Evolutionary conservation across 64 coral and sea anemone genomes (phyloP).

Genomic region (Orbicella faveolata): DNA sequence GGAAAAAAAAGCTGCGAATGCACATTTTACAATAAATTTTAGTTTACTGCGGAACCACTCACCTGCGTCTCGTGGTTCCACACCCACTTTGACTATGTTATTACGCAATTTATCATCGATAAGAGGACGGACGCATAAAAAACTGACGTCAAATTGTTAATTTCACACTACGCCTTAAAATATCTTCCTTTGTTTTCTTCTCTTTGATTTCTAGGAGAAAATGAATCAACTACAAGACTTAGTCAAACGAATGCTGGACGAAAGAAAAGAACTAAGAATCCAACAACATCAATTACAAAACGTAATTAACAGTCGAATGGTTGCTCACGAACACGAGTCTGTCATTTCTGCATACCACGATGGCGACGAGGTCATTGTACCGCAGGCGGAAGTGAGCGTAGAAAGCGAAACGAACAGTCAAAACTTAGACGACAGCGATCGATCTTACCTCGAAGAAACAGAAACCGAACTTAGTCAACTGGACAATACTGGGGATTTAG

Average conservation of each 20-base stretch:
- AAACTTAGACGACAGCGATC: conserved; percentile 10
- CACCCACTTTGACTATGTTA: too few species aligned
- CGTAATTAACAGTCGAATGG: conserved; percentile 76
- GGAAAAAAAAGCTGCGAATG: too few species aligned
- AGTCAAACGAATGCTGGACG: conserved; percentile 72
- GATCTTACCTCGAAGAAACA: conserved; percentile 19
- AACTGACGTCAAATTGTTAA: too few species aligned
- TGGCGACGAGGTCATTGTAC: conserved; percentile 57
- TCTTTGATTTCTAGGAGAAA: conserved; percentile 40
- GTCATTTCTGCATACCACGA: conserved; percentile 49
- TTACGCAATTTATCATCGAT: too few species aligned
- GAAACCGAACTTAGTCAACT: conserved; percentile 29
- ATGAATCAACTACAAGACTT: conserved; percentile 69
- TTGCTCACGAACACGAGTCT: conserved; percentile 73
- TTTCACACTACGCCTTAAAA: not conserved
- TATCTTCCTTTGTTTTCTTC: not conserved
- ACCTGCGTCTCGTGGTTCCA: too few species aligned
- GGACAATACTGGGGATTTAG: conserved; percentile 8
- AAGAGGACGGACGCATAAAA: too few species aligned
- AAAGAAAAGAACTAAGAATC: conserved; percentile 64
- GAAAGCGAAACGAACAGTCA: conserved; percentile 11
- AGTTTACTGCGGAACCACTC: too few species aligned
- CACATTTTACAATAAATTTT: too few species aligned
- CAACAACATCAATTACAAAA: conserved; percentile 70
- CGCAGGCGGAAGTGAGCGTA: not conserved